Conservation (phyloP, 2,888 invertebrate species). For the Tyria jacobaeae region DNA sequence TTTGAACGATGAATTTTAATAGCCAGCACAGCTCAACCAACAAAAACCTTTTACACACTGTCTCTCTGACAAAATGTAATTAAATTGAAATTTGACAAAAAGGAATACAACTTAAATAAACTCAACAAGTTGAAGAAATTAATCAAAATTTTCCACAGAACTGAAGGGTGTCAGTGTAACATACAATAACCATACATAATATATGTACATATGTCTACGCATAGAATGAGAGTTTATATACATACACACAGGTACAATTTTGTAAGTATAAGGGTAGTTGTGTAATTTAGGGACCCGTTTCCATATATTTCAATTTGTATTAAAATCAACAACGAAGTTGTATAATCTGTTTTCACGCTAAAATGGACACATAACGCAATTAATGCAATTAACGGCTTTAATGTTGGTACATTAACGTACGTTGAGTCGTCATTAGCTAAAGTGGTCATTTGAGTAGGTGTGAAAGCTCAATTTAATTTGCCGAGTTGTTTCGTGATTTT, state of each 20-base stretch:
- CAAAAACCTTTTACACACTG: no score
- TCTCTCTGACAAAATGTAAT: not conserved
- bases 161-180: not conserved
- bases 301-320: conserved; percentile 32
- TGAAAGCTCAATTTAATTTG: conserved; percentile 22
- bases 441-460: conserved; percentile 39
- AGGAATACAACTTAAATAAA: no score
- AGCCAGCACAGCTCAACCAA: no score
- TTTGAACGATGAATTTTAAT: no score
- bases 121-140: no score
- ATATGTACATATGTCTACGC: not conserved
- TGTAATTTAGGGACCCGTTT: conserved; percentile 30
- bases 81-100: not conserved
- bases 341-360: conserved; percentile 37
- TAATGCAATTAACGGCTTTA: conserved; percentile 52
- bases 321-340: conserved; percentile 33
- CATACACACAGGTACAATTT: not conserved
- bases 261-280: no score
- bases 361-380: conserved; percentile 47
- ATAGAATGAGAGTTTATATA: not conserved
- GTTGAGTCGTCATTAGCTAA: conserved; percentile 41
- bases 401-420: conserved; percentile 42
- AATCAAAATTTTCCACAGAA: no score
- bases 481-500: not conserved
- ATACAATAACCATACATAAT: not conserved